Evolutionary conservation across 2,888 invertebrate species (phyloP), one percentile per base, ranked within the genome.

Genomic region (Druceiella hillmani): DNA sequence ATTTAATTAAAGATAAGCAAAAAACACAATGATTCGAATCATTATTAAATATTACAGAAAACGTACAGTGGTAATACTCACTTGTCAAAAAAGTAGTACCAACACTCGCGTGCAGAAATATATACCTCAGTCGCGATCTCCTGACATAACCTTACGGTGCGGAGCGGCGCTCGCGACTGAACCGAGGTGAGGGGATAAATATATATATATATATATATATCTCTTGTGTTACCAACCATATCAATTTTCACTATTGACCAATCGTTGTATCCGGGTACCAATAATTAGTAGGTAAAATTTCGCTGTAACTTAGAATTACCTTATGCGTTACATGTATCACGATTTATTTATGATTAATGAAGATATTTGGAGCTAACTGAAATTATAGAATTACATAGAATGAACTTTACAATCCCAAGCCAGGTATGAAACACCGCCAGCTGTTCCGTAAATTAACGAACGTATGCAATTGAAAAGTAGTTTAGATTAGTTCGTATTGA

Each of bases 321-420:
- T 26, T 26, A 26, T 26, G 26, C 26, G 12, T 26, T 26, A 26
- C 11, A 6, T 26, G 26, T 12, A 26, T 26, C 10, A 26, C 12
- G 26, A 6, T 26, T 26, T 12, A 26, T 26, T 26, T 26, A 26
- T 26, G 26, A n/a, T 26, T 26, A 6, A 26, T 26, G 26, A 26
- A 26, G 26, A 26, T 26, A 26, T 26, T 26, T 12, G n/a, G 5
- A 26, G 26, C n/a, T 26, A 26, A 26, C 4, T 4, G 12, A 26
- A 26, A 26, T 26, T 26, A 26, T 26, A 26, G 26, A 26, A 26
- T 26, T 26, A 26, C 12, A 26, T n/a, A n/a, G n/a, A n/a, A n/a
- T n/a, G n/a, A n/a, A n/a, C n/a, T n/a, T n/a, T n/a, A n/a, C 12
- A 26, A 26, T 26, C 26, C 26, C 26, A n/a, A 26, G n/a, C n/a